A percentile compares a stretch with the other conserved stretches of the same genome.
phyloP scores from a whole-genome alignment of 2,888 invertebrate species.

The Scaptodrosophila latifasciaeformis region DNA sequence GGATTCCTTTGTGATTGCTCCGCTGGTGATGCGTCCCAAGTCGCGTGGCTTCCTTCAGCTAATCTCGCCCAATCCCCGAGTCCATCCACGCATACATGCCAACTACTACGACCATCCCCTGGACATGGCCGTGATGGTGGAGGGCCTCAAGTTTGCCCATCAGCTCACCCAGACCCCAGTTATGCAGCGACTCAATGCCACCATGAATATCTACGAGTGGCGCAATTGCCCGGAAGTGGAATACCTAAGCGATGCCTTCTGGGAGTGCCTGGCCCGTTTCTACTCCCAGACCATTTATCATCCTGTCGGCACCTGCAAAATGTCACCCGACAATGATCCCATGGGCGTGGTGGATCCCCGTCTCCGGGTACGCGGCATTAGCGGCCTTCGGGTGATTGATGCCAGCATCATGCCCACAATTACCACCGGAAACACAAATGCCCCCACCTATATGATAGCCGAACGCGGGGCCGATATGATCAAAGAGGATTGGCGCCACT shows the following conservation, averaged over 20 bases:
- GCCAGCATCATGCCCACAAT: constrained; percentile 87
- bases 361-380: constrained; percentile 80
- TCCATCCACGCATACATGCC: constrained; percentile 80
- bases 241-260: constrained; percentile 75
- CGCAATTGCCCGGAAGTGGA: constrained; percentile 57
- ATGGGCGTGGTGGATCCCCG: constrained; percentile 82
- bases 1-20: constrained; percentile 81
- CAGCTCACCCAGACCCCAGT: constrained; percentile 73
- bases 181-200: constrained; percentile 71
- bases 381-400: constrained; percentile 82
- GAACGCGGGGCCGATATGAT: constrained; percentile 84
- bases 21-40: constrained; percentile 81
- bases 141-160: constrained; percentile 74
- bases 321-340: constrained; percentile 80
- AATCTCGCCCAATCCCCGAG: constrained; percentile 76
- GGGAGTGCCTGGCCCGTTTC: constrained; percentile 82
- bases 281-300: constrained; percentile 82
- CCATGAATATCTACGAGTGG: constrained; percentile 51
- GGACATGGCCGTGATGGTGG: constrained; percentile 77
- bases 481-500: constrained; percentile 56
- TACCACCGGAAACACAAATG: constrained; percentile 88
- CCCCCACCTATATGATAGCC: constrained; percentile 89
- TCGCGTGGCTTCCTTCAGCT: constrained; percentile 74
- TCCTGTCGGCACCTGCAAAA: constrained; percentile 82
- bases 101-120: constrained; percentile 80